These are phyloP conservation scores for Setipinna tenuifilis DNA, from an alignment of 2,797 vertebrate species.

Conservation along the genomic window DNA sequence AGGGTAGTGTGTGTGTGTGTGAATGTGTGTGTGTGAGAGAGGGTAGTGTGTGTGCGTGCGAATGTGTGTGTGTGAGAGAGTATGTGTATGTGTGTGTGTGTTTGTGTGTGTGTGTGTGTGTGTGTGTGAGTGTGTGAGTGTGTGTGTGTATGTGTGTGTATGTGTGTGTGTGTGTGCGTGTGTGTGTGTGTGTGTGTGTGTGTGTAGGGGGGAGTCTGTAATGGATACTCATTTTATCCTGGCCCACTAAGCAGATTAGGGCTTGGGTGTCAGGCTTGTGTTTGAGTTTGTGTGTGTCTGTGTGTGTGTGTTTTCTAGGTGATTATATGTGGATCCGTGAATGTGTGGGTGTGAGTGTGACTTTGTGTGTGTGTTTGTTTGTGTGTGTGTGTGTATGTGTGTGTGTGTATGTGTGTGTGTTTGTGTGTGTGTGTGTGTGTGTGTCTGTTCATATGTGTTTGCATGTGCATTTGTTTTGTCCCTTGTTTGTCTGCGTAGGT, in stretches of 20 bases:
- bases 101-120: no score
- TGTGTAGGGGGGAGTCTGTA: conserved; percentile 88
- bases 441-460: not conserved
- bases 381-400: not conserved
- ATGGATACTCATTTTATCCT: conserved; percentile 99
- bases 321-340: not conserved
- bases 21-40: not conserved
- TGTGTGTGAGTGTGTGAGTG: no score
- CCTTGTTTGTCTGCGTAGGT: not conserved
- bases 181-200: conserved; percentile 47
- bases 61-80: conserved; percentile 40
- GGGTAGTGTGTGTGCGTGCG: conserved; percentile 22
- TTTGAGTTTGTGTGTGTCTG: conserved; percentile 1
- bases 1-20: conserved; percentile 23
- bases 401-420: not conserved
- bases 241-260: conserved; percentile 99
- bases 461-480: not conserved
- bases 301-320: conserved; percentile 17
- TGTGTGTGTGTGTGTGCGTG: conserved; percentile 36
- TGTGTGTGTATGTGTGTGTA: conserved; percentile 5
- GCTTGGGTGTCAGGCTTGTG: conserved; percentile 72
- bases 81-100: conserved; percentile 74
- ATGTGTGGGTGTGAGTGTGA: conserved; percentile 5
- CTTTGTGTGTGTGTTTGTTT: not conserved
- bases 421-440: not conserved